These are phyloP conservation scores for Cinclus cinclus DNA, from an alignment of 2,113 vertebrate genomes.

Conservation along the genomic window DNA sequence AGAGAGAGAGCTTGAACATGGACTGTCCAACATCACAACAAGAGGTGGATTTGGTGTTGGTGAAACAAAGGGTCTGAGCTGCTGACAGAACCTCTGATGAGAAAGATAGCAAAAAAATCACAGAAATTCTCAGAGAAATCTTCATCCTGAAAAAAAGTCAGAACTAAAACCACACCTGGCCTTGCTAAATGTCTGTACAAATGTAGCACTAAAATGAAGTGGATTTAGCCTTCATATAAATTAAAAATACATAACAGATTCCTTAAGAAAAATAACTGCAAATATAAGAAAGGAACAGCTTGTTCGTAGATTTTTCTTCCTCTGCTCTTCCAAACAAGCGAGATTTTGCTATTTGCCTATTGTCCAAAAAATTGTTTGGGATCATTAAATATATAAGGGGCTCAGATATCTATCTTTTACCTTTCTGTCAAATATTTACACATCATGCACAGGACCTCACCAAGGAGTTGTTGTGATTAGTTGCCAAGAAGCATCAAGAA, in stretches of 20 bases:
- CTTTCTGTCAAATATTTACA: slow-evolving; percentile 82
- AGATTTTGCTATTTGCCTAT: slow-evolving; percentile 24
- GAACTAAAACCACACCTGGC: background rate
- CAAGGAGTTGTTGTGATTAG: slow-evolving; percentile 77
- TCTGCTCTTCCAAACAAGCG: background rate
- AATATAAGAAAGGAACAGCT: background rate
- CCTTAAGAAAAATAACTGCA: background rate
- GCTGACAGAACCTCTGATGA: background rate
- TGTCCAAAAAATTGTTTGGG: slow-evolving; percentile 54
- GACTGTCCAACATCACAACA: background rate
- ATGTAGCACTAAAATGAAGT: background rate
- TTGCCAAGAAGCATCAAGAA: slow-evolving; percentile 80
- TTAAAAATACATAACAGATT: background rate
- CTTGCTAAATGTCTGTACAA: background rate
- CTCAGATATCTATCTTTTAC: slow-evolving; percentile 74
- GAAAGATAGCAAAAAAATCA: background rate
- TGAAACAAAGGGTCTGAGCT: background rate
- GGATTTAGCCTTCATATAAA: background rate
- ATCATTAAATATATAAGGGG: slow-evolving; percentile 67
- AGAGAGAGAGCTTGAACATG: background rate
- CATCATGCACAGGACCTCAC: slow-evolving; percentile 67
- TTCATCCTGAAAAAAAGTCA: background rate
- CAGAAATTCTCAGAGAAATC: background rate
- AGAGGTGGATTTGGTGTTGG: background rate
- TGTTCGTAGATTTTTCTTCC: background rate